Base-by-base conservation (phyloP, 92 coral and sea anemone genomes). In the Blastomussa wellsi region DNA sequence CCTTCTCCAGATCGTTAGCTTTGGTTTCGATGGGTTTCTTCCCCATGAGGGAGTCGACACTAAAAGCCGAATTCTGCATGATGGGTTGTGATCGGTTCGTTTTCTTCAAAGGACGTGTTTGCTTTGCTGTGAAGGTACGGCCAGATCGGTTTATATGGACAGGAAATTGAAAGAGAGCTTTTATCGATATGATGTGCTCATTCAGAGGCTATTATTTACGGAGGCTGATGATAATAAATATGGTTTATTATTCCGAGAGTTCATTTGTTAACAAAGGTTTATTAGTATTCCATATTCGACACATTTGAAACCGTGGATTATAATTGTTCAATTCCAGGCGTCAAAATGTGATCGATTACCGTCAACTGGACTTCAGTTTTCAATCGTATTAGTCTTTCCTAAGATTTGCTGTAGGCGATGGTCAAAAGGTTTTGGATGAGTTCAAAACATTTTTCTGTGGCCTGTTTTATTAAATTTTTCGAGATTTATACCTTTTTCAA, bases 251-350 rank as follows among this genome's bases (percentile, higher is more conserved):
- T 85, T 80, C 84, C 87, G 77, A 86, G 91, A 91, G 88, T 82
- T 86, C 89, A 93, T 92, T 94, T 89, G 85, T 88, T 80, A 94
- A 88, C 82, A 93, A 94, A 93, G 87, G 90, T 94, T n/a, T 90
- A 92, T 94, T 92, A 91, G 92, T 79, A 55, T 68, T 86, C 85
- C 71, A 38, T 60, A 86, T 92, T 92, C 90, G 68, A 69, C 74
- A 51, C 69, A 33, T 72, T 71, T 15, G 78, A 48, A 82, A 71
- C 32, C 77, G 49, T 35, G 78, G 69, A 51, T 16, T 82, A 52
- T 82, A 44, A 87, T 87, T 82, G 90, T 87, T 87, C 82, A 74
- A 71, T 75, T 55, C 49, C 72, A 79, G 79, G 79, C 86, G 86
- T 86, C 80, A 80, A 69, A 5, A 15, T 44, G 49, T 70, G 86